These are phyloP conservation scores for Hydractinia symbiolongicarpus DNA, from an alignment of 30 jellyfish, hydroid and myxozoan genomes.

Conservation along the genomic window DNA sequence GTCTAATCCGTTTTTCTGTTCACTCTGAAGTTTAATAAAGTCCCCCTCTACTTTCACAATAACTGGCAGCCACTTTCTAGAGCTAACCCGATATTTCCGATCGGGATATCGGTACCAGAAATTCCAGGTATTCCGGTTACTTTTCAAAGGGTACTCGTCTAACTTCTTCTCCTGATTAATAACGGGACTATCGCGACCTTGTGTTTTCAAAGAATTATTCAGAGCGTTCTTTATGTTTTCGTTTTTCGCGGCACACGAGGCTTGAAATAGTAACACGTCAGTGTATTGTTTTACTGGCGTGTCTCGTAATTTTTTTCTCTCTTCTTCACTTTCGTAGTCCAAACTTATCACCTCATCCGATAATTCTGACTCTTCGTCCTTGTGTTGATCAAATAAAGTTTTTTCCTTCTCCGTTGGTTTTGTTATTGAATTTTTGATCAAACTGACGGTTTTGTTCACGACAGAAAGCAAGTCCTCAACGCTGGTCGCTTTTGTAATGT, in stretches of 20 bases:
- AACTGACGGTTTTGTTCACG: constrained; percentile 2
- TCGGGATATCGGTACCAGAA: constrained; percentile 71
- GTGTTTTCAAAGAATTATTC: constrained; percentile 13
- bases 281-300: constrained; percentile 31
- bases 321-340: constrained; percentile 41
- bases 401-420: not conserved
- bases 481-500: not conserved
- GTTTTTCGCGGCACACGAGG: constrained; percentile 14
- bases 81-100: constrained; percentile 37
- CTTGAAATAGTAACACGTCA: constrained; percentile 28
- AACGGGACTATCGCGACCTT: not conserved
- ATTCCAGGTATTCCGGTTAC: constrained; percentile 40
- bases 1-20: constrained; percentile 24
- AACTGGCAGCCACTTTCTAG: constrained; percentile 64
- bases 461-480: not conserved
- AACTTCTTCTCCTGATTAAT: constrained; percentile 4
- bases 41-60: constrained; percentile 42
- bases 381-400: not conserved
- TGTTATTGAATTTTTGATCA: not conserved
- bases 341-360: constrained; percentile 26
- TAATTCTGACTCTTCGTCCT: not conserved
- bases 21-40: constrained; percentile 37
- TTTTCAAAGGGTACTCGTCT: constrained; percentile 45
- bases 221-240: not conserved
- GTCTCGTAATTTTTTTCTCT: constrained; percentile 22